A percentile compares a stretch with the other conserved stretches of the same genome.
Conservation (phyloP, 2,888 invertebrate genomes). For the Morpho deidamia region DNA sequence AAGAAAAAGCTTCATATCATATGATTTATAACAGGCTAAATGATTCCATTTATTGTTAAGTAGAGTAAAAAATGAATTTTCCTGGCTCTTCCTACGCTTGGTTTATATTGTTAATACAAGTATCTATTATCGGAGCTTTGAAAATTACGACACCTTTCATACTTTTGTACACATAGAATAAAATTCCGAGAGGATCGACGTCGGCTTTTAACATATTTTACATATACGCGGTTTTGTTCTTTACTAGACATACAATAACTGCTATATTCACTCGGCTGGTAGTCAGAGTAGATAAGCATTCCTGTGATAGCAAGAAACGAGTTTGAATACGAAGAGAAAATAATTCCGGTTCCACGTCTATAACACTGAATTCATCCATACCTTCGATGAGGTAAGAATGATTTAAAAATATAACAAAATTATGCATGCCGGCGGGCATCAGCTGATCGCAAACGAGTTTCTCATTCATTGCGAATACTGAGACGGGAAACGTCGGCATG, state of each 20-base stretch:
- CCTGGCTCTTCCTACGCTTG: not conserved
- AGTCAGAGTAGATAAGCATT: constrained; percentile 7
- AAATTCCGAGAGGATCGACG: constrained; percentile 27
- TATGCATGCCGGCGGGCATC: constrained; percentile 57
- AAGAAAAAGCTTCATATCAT: no score
- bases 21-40: no score
- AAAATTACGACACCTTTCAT: constrained; percentile 33
- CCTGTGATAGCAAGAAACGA: constrained; percentile 30
- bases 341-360: constrained; percentile 47
- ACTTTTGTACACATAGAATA: constrained; percentile 29
- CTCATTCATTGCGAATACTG: constrained; percentile 28
- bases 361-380: constrained; percentile 28
- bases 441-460: constrained; percentile 66
- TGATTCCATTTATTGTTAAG: no score
- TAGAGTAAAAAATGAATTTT: no score
- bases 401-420: constrained; percentile 39
- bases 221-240: not conserved
- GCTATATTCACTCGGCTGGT: not conserved
- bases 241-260: not conserved
- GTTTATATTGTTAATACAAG: constrained; percentile 3
- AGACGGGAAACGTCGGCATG: constrained; percentile 5
- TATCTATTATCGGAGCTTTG: constrained; percentile 8
- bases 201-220: not conserved
- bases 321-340: constrained; percentile 28
- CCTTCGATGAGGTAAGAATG: constrained; percentile 57